Base-by-base conservation (phyloP, 2,113 vertebrate genomes). In the Uria lomvia region DNA sequence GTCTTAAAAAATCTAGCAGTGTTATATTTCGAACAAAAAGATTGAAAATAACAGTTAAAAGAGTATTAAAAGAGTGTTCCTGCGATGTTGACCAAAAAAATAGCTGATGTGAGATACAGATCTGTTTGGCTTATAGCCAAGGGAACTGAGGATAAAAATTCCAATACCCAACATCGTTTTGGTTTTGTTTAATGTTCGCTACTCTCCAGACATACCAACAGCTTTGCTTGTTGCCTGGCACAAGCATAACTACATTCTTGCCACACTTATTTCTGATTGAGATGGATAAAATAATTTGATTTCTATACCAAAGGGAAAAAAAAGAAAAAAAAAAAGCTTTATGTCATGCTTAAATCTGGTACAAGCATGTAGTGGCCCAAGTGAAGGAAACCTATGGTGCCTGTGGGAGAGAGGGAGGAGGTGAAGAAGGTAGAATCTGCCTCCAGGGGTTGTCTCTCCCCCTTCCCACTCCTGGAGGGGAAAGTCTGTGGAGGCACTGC, bases 381-480 rank as follows among this genome's bases (percentile, higher is more conserved):
- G 22, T n/a, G 20, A 68, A 86, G 17, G 12, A 6, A 68, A 29
- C 2, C 6, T 38, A 34, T 40, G 0, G 0, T 83, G 27, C 8
- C 15, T 65, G 29, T 72, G 43, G n/a, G 66, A 75, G 3, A 24
- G 5, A 71, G 2, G 14, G 6, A 53, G 29, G 13, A 67, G 11
- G 3, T 52, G n/a, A 40, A 45, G 32, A 67, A 7, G 4, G 15
- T 34, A 36, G 30, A 72, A 49, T 19, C 8, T 82, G 5, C 26
- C 32, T 53, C 23, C 66, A 50, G 29, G 8, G 58, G 14, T 43
- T 76, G 13, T 15, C 5, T 63, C 17, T 68, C 18, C 14, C 4
- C 5, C 29, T 72, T 82, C 20, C 26, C 8, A 4, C 5, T 38
- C 20, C 38, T 60, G 43, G 38, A 65, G 8, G 6, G 2, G 5